Conservation (phyloP, 2,888 invertebrate genomes). For the Mylabris sibirica region DNA sequence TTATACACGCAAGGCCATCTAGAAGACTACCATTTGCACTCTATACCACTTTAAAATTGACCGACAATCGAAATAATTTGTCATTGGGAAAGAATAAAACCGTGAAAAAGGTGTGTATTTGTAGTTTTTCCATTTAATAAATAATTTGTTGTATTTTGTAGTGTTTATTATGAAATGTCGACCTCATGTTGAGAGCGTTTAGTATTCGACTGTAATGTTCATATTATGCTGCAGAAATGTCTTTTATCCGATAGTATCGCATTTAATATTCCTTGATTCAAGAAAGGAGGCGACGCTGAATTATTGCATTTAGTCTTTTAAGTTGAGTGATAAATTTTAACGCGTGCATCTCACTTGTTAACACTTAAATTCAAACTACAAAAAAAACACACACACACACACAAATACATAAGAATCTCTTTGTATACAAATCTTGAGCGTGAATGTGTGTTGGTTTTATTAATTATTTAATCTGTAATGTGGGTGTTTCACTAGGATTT, state of each 20-base stretch:
- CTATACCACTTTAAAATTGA: neutral
- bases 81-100: too few species aligned
- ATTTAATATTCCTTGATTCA: conserved; percentile 16
- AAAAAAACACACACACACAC: too few species aligned
- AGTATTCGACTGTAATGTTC: conserved; percentile 31
- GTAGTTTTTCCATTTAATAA: conserved; percentile 1
- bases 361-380: neutral
- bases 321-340: conserved; percentile 6
- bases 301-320: conserved; percentile 11
- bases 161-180: conserved; percentile 25
- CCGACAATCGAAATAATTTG: neutral
- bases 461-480: neutral
- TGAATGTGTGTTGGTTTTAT: neutral
- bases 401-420: neutral
- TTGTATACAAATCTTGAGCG: neutral
- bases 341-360: conserved; percentile 2
- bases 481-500: neutral
- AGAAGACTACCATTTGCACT: neutral
- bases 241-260: conserved; percentile 30
- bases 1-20: conserved; percentile 29
- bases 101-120: neutral
- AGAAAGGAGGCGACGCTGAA: conserved; percentile 8
- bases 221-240: conserved; percentile 32
- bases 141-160: conserved; percentile 11
- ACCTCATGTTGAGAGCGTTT: conserved; percentile 30